phyloP scores from a whole-genome alignment of 2,113 vertebrate species.

The Xenus cinereus region DNA sequence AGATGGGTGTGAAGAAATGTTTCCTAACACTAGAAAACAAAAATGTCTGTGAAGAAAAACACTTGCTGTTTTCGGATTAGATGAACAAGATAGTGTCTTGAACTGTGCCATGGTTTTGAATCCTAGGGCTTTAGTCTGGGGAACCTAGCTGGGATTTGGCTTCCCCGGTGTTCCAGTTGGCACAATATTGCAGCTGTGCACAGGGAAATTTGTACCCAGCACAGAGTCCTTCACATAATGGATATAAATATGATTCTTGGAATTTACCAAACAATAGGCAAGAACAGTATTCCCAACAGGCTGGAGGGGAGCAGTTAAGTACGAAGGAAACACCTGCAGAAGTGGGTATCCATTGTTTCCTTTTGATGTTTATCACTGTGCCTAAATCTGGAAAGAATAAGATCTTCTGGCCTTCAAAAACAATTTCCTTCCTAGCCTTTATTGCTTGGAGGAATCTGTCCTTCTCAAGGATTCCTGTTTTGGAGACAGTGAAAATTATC shows the following conservation, averaged over 20 bases:
- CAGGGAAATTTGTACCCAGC: not conserved
- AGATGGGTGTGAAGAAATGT: not conserved
- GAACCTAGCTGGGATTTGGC: not conserved
- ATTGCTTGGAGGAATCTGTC: slow-evolving; percentile 50
- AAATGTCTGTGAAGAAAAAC: not conserved
- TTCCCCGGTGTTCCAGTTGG: slow-evolving; percentile 21
- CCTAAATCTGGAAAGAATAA: slow-evolving; percentile 70
- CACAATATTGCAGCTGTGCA: not conserved
- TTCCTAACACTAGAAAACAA: not conserved
- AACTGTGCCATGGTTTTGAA: not conserved
- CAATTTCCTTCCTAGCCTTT: slow-evolving; percentile 63
- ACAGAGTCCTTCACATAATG: not conserved
- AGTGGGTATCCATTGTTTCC: slow-evolving; percentile 71
- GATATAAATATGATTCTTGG: slow-evolving; percentile 67
- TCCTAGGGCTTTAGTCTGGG: not conserved
- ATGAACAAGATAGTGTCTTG: not conserved
- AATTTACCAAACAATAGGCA: slow-evolving; percentile 61
- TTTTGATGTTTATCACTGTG: slow-evolving; percentile 65
- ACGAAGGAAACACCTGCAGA: slow-evolving; percentile 69
- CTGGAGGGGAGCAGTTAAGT: slow-evolving; percentile 50
- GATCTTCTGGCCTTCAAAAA: slow-evolving; percentile 55
- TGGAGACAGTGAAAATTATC: slow-evolving; percentile 34
- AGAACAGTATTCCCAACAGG: slow-evolving; percentile 50
- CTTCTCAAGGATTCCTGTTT: slow-evolving; percentile 46
- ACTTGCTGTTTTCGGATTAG: not conserved